Conservation (phyloP, 2,113 vertebrate genomes). For the Haliaeetus leucogaster region DNA sequence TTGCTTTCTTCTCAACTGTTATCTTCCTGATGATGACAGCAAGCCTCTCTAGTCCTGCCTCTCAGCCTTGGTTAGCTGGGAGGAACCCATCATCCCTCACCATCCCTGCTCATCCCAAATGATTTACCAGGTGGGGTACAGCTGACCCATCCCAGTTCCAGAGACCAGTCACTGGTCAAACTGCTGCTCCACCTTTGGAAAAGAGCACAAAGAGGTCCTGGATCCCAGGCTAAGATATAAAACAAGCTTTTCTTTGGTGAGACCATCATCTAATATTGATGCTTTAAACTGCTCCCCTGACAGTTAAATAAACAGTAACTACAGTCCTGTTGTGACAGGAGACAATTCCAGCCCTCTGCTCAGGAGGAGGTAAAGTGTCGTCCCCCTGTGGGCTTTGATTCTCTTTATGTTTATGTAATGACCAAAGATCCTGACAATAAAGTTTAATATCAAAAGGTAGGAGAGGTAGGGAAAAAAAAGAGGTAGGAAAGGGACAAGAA, state of each 20-base stretch:
- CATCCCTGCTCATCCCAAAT: neutral
- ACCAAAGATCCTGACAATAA: neutral
- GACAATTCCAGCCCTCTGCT: neutral
- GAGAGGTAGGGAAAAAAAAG: neutral
- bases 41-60: neutral
- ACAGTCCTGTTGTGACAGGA: neutral
- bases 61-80: neutral
- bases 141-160: neutral
- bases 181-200: neutral
- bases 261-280: neutral
- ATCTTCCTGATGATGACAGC: neutral
- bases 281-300: neutral
- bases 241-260: neutral
- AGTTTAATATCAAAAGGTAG: neutral
- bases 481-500: neutral
- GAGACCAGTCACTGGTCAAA: neutral
- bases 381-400: neutral
- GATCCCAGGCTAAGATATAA: neutral
- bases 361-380: neutral
- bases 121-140: neutral
- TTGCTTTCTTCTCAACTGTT: neutral
- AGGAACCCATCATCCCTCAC: neutral
- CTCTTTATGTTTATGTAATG: neutral
- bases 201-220: neutral
- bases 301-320: slow-evolving; percentile 23